A percentile compares a stretch with the other conserved stretches of the same genome.
Conservation (phyloP, 1,140 invertebrate genomes). For the Cyrtorhinus lividipennis region DNA sequence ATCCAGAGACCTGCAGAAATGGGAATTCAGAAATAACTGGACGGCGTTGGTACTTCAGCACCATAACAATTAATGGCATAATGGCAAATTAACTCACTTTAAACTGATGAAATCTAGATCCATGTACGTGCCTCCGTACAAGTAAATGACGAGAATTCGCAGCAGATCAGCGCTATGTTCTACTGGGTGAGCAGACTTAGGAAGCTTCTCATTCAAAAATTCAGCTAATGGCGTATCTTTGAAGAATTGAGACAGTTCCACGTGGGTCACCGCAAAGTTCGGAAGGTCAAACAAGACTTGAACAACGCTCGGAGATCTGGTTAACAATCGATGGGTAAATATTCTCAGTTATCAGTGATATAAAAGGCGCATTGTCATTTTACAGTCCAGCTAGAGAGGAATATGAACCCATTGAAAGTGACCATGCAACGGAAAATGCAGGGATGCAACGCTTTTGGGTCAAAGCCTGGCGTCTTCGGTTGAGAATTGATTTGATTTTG, state of each 20-base stretch:
- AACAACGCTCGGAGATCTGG: constrained; percentile 22
- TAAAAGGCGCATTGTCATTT: too few species aligned
- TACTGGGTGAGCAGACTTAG: constrained; percentile 36
- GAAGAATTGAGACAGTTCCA: constrained; percentile 40
- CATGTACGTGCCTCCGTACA: constrained; percentile 59
- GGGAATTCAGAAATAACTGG: not conserved
- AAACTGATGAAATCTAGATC: constrained; percentile 58
- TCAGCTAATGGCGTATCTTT: constrained; percentile 41
- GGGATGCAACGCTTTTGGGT: too few species aligned
- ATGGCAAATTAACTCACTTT: too few species aligned
- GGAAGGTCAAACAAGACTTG: constrained; percentile 34
- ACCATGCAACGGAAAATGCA: too few species aligned
- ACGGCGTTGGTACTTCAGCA: not conserved
- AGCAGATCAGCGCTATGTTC: constrained; percentile 50
- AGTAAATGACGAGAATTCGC: constrained; percentile 53
- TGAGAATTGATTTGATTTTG: too few species aligned
- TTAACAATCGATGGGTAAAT: too few species aligned
- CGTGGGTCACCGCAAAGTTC: constrained; percentile 40
- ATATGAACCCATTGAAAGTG: too few species aligned
- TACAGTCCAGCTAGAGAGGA: too few species aligned
- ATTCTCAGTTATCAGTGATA: too few species aligned
- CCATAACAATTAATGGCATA: too few species aligned
- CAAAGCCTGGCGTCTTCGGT: too few species aligned
- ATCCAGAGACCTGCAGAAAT: constrained; percentile 8
- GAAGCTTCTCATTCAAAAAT: constrained; percentile 39